These are phyloP conservation scores for Ypsolopha scabrella DNA, from an alignment of 2,888 invertebrate species.

Conservation along the genomic window DNA sequence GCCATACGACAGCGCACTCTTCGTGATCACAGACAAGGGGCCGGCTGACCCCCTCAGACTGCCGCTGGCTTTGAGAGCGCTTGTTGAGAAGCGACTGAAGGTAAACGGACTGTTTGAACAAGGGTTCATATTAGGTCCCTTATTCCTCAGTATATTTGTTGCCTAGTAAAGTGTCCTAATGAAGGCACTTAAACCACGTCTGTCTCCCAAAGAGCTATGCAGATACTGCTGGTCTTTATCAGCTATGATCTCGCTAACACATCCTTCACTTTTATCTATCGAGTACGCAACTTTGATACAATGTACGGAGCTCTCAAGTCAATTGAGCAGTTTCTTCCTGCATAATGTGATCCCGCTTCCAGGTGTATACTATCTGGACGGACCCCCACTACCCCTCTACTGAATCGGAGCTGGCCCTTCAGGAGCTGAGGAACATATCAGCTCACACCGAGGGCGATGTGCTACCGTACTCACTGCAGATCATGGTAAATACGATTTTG, in stretches of 20 bases:
- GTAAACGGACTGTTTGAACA: conserved; percentile 10
- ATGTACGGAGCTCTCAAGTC: too few relatives aligned
- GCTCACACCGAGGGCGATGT: conserved; percentile 53
- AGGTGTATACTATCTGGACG: conserved; percentile 64
- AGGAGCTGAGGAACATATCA: conserved; percentile 44
- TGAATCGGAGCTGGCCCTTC: conserved; percentile 38
- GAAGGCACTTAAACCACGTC: too few relatives aligned
- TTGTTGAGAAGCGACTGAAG: conserved; percentile 56
- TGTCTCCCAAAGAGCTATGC: too few relatives aligned
- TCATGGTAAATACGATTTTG: conserved; percentile 39
- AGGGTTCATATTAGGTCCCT: neutral
- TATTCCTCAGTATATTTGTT: too few relatives aligned
- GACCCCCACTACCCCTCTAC: conserved; percentile 37
- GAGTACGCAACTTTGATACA: too few relatives aligned
- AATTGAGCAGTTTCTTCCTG: too few relatives aligned
- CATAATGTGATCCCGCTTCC: conserved; percentile 5
- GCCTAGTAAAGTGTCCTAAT: too few relatives aligned
- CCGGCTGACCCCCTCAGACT: conserved; percentile 57
- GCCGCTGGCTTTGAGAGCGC: conserved; percentile 42
- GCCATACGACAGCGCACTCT: conserved; percentile 73
- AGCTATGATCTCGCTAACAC: too few relatives aligned
- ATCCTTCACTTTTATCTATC: too few relatives aligned
- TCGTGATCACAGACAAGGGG: conserved; percentile 70
- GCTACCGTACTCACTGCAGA: conserved; percentile 42
- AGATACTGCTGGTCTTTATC: too few relatives aligned